These are phyloP conservation scores for Aplodontia rufa DNA, from an alignment of 2,113 vertebrate genomes.

Conservation along the genomic window DNA sequence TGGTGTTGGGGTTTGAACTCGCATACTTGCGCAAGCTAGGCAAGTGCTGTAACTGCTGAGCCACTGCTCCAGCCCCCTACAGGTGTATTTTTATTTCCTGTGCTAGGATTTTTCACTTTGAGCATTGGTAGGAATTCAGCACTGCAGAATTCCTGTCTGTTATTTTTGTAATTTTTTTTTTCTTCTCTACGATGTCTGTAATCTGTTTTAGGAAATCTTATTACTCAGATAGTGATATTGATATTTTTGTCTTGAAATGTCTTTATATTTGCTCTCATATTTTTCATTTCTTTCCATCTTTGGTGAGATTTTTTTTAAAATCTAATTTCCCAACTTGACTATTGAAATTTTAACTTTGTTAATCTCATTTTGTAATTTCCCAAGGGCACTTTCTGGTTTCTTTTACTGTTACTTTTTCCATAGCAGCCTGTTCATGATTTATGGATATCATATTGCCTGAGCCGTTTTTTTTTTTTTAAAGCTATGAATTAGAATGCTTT, in stretches of 20 bases:
- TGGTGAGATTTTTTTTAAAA: constrained; percentile 34
- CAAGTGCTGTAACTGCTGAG: too few species aligned
- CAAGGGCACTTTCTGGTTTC: background rate
- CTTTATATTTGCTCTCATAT: constrained; percentile 22
- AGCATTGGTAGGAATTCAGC: background rate
- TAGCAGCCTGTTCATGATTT: background rate
- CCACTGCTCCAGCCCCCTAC: too few species aligned
- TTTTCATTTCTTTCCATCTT: constrained; percentile 51
- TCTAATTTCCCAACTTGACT: constrained; percentile 40
- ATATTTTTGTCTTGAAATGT: constrained; percentile 21
- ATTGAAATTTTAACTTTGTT: constrained; percentile 53
- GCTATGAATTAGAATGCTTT: constrained; percentile 20
- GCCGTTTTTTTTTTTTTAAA: background rate
- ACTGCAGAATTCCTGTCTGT: background rate
- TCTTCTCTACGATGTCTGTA: background rate
- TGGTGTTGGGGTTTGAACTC: too few species aligned
- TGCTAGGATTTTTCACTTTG: background rate
- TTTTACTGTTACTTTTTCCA: constrained; percentile 13
- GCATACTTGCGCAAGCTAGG: too few species aligned
- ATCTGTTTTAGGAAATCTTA: constrained; percentile 18
- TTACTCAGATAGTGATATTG: constrained; percentile 22
- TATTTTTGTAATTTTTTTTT: background rate
- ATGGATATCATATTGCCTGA: background rate
- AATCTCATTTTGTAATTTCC: constrained; percentile 50
- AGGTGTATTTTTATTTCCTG: constrained; percentile 13